phyloP scores from a whole-genome alignment of 2,113 vertebrate species.

The Peromyscus polionotus region DNA sequence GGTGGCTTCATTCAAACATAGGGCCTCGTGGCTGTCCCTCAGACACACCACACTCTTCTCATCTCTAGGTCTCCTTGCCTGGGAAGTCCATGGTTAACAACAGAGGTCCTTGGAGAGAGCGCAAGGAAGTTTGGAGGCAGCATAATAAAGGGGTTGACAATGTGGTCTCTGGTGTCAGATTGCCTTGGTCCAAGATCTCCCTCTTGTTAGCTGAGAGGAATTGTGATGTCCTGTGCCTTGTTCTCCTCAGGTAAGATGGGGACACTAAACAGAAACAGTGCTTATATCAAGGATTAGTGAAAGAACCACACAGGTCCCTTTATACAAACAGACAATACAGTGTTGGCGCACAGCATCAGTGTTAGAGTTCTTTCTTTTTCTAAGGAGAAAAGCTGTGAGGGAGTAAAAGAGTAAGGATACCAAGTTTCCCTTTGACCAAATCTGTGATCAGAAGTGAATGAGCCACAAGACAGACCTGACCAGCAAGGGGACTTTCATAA shows the following conservation, averaged over 20 bases:
- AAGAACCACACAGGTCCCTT: not conserved
- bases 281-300: not conserved
- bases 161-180: not conserved
- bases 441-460: not conserved
- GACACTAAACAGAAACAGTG: not conserved
- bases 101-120: not conserved
- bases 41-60: not conserved
- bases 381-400: not conserved
- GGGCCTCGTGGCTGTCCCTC: not conserved
- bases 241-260: not conserved
- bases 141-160: not conserved
- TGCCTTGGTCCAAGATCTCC: not conserved
- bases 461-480: not conserved
- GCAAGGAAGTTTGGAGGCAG: not conserved
- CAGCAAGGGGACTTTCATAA: not conserved
- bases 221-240: not conserved
- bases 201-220: not conserved
- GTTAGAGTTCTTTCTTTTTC: not conserved
- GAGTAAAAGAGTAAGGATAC: not conserved
- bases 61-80: not conserved
- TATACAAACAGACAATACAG: not conserved
- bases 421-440: not conserved
- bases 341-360: not conserved
- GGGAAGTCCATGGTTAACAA: not conserved
- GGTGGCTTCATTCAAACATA: not conserved